Conservation (phyloP, 2,797 vertebrate species). For the Anguilla marmorata region DNA sequence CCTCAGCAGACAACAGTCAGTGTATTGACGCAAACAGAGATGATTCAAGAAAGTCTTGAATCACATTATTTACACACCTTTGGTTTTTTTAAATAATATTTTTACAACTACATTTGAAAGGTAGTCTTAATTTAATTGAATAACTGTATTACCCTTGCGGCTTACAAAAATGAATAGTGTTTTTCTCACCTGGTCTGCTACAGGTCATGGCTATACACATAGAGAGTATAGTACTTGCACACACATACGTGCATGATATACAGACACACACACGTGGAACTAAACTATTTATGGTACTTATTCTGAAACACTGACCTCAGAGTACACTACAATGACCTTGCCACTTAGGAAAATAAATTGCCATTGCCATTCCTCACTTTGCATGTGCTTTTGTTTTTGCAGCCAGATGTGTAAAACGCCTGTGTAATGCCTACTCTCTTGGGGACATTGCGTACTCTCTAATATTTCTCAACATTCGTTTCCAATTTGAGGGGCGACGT, state of each 20-base stretch:
- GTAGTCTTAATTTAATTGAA: too few species aligned
- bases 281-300: background rate
- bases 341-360: constrained; percentile 45
- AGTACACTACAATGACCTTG: constrained; percentile 49
- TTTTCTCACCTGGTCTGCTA: too few species aligned
- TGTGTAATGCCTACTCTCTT: background rate
- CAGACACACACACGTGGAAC: background rate
- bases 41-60: background rate
- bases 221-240: background rate
- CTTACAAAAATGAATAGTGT: too few species aligned
- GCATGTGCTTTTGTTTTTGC: constrained; percentile 42
- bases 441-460: background rate
- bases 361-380: constrained; percentile 37
- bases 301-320: constrained; percentile 39
- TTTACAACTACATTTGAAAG: too few species aligned
- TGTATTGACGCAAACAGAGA: background rate
- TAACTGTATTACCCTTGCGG: too few species aligned
- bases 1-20: background rate
- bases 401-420: constrained; percentile 47
- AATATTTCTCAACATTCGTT: constrained; percentile 7
- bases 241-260: background rate
- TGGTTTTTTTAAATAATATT: background rate
- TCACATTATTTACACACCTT: background rate
- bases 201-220: background rate
- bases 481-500: background rate